Conservation (phyloP, 2,888 invertebrate genomes). For the Abrostola triplasia region DNA sequence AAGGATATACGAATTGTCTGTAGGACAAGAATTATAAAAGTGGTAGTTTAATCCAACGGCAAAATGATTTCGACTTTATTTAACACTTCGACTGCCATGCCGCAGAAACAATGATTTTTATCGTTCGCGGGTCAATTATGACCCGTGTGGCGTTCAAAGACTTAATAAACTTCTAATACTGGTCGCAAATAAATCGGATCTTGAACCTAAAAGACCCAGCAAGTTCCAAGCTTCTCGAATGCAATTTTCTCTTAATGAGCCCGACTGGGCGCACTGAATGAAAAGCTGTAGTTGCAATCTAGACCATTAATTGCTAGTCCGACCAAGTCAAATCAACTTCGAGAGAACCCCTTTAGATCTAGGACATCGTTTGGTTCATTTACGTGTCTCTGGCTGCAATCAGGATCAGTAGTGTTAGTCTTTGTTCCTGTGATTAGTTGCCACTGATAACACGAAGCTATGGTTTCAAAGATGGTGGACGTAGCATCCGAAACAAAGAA, state of each 20-base stretch:
- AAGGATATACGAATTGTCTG: too few relatives aligned
- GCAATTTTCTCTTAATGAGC: constrained; percentile 27
- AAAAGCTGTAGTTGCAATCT: constrained; percentile 14
- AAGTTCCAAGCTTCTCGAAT: constrained; percentile 17
- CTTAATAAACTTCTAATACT: not conserved
- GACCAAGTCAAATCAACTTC: constrained; percentile 10
- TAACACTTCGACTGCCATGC: too few relatives aligned
- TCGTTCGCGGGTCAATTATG: too few relatives aligned
- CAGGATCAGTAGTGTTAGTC: not conserved
- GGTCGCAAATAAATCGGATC: constrained; percentile 1
- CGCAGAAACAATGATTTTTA: too few relatives aligned
- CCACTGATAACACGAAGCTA: not conserved
- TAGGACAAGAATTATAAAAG: too few relatives aligned
- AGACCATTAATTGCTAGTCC: constrained; percentile 29
- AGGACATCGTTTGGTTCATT: constrained; percentile 5
- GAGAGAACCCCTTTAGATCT: constrained; percentile 1
- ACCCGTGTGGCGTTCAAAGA: too few relatives aligned
- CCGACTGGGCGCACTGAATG: constrained; percentile 20
- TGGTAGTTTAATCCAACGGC: too few relatives aligned
- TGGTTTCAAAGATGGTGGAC: not conserved
- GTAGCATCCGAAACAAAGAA: not conserved
- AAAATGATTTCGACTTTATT: too few relatives aligned
- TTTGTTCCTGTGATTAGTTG: constrained; percentile 6
- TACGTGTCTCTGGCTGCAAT: constrained; percentile 7
- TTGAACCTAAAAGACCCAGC: not conserved